Percentiles rank a stretch among this genome's conserved stretches.
phyloP scores from a whole-genome alignment of 2,888 invertebrate genomes.

The Polia nebulosa region DNA sequence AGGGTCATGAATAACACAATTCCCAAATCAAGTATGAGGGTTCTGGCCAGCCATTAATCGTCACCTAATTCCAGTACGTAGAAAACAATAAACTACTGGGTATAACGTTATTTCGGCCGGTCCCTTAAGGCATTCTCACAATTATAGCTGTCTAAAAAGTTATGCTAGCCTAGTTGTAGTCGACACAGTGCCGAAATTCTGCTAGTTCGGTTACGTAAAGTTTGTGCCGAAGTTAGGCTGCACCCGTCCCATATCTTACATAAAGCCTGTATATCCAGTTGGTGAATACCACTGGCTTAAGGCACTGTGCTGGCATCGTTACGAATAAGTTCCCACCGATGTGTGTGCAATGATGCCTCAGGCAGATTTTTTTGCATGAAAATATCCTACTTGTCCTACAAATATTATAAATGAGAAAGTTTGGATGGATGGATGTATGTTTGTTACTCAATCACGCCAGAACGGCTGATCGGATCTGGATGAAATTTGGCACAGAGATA shows the following conservation, averaged over 20 bases:
- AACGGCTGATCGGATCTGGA: too few relatives aligned
- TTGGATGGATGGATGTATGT: too few relatives aligned
- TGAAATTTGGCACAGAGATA: too few relatives aligned
- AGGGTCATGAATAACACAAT: neutral
- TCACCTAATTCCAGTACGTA: slow-evolving; percentile 8
- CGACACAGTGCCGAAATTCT: slow-evolving; percentile 13
- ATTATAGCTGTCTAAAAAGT: slow-evolving; percentile 22
- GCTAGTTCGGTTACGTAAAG: slow-evolving; percentile 17
- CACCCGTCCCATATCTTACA: neutral
- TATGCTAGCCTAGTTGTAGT: slow-evolving; percentile 1
- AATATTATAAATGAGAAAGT: too few relatives aligned
- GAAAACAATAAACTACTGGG: neutral
- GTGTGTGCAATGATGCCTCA: neutral
- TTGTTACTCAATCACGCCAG: too few relatives aligned
- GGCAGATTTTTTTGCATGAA: neutral
- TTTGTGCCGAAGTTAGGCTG: slow-evolving; percentile 39
- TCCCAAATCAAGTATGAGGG: neutral
- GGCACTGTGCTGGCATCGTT: slow-evolving; percentile 10
- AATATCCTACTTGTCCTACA: too few relatives aligned
- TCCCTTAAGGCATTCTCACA: slow-evolving; percentile 18
- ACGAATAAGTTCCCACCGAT: neutral
- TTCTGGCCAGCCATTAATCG: neutral
- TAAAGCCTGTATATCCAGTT: slow-evolving; percentile 6
- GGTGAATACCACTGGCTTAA: slow-evolving; percentile 20
- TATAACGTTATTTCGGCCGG: slow-evolving; percentile 1